phyloP scores from a whole-genome alignment of 1,140 invertebrate species.

The Diachasmimorpha longicaudata region DNA sequence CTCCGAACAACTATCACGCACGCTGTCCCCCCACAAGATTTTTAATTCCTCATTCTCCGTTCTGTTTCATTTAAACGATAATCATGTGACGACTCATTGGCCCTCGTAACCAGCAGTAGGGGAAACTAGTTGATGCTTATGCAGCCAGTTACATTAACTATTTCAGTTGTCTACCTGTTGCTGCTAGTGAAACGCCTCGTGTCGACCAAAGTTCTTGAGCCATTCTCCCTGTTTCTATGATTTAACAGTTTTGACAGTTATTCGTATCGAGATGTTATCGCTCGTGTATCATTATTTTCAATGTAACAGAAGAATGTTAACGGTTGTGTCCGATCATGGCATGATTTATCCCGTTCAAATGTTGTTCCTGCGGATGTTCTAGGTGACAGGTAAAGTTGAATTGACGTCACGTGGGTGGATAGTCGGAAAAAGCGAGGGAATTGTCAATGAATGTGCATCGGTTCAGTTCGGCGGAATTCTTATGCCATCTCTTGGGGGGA shows the following conservation, averaged over 20 bases:
- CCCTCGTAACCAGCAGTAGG: background rate
- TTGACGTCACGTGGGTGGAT: background rate
- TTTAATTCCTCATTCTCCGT: background rate
- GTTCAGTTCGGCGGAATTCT: background rate
- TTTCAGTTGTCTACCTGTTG: slow-evolving; percentile 28
- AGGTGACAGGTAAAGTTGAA: background rate
- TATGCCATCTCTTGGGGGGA: background rate
- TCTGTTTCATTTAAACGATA: background rate
- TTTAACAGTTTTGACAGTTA: background rate
- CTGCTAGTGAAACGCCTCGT: background rate
- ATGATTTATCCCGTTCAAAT: background rate
- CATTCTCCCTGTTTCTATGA: too few species aligned
- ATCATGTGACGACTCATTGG: background rate
- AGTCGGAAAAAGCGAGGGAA: background rate
- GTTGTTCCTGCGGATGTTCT: background rate
- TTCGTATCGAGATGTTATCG: background rate
- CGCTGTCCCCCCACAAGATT: too few species aligned
- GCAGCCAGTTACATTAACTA: background rate
- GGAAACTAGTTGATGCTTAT: background rate
- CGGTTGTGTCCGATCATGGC: background rate
- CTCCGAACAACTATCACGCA: background rate
- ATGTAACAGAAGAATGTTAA: background rate
- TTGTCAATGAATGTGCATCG: background rate
- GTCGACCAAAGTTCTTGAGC: background rate
- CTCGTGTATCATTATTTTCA: background rate